These are phyloP conservation scores for Salminus brasiliensis DNA, from an alignment of 2,113 vertebrate species.

Conservation along the genomic window DNA sequence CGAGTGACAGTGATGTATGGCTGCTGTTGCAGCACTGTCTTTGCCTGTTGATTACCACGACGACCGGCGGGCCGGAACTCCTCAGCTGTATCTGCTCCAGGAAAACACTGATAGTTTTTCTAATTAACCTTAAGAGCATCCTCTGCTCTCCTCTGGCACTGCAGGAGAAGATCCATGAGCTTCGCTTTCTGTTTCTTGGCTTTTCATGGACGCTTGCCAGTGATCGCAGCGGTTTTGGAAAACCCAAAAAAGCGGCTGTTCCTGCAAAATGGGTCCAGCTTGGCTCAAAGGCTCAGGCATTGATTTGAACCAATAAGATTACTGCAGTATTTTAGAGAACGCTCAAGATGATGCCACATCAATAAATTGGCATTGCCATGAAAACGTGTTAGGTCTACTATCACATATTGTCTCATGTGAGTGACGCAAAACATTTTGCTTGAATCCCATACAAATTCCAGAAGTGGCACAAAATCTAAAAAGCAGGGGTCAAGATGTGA, in stretches of 20 bases:
- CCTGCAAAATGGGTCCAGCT: neutral
- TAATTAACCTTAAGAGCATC: conserved; percentile 82
- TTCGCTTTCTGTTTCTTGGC: neutral
- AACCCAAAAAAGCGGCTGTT: conserved; percentile 3
- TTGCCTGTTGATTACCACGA: conserved; percentile 72
- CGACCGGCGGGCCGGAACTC: conserved; percentile 54
- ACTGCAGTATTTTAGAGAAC: neutral
- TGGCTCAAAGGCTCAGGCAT: neutral
- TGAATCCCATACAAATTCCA: too few species aligned
- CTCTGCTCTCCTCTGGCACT: conserved; percentile 41
- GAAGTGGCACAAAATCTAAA: too few species aligned
- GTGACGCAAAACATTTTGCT: too few species aligned
- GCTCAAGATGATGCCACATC: conserved; percentile 6
- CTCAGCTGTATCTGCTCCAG: conserved; percentile 60
- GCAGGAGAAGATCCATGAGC: conserved; percentile 1
- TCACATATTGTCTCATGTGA: too few species aligned
- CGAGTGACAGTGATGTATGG: conserved; percentile 84
- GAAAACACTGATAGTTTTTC: conserved; percentile 86
- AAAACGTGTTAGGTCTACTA: conserved; percentile 29
- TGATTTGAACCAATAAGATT: neutral
- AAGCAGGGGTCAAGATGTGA: too few species aligned
- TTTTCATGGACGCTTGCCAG: neutral
- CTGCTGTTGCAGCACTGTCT: conserved; percentile 65
- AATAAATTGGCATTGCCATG: conserved; percentile 17
- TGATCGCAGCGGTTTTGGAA: conserved; percentile 2